Evolutionary conservation across 2,797 vertebrate species (phyloP).

Genomic region (Microctenopoma steveboyesi): DNA sequence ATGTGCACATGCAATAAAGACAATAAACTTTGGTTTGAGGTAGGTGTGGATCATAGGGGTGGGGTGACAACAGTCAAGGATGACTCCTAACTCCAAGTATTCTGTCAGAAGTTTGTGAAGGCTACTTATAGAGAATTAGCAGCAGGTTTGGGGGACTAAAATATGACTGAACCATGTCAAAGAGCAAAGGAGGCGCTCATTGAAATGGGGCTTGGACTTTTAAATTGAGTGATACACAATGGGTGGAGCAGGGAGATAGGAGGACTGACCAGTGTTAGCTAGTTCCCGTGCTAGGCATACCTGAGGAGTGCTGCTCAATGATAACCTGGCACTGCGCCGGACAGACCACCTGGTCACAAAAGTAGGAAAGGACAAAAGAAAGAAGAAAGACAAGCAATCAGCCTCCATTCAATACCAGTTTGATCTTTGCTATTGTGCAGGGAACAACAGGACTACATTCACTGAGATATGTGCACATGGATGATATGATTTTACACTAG

Average conservation of each 20-base stretch:
- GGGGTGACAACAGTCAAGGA: background rate
- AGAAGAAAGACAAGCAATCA: conserved; percentile 16
- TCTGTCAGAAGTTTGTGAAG: conserved; percentile 9
- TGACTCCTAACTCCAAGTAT: background rate
- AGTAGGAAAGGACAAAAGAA: conserved; percentile 35
- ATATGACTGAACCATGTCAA: conserved; percentile 7
- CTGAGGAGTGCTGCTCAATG: conserved; percentile 77
- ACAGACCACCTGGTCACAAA: conserved; percentile 45
- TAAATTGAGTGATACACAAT: conserved; percentile 2
- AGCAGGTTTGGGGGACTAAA: conserved; percentile 37
- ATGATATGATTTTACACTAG: background rate
- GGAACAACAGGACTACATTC: no score
- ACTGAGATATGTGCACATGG: background rate
- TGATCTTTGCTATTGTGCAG: no score
- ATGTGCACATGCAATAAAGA: conserved; percentile 60
- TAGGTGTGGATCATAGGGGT: conserved; percentile 7
- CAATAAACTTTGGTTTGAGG: conserved; percentile 74
- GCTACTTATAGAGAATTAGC: conserved; percentile 38
- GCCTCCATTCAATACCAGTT: background rate
- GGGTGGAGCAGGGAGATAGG: background rate
- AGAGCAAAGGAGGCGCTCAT: background rate
- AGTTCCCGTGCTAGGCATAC: conserved; percentile 76
- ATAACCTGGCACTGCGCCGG: conserved; percentile 77
- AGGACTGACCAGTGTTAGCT: conserved; percentile 68
- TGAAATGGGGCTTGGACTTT: conserved; percentile 1